Evolutionary conservation across 2,888 invertebrate genomes (phyloP).

Genomic region (Aphrophora alni): DNA sequence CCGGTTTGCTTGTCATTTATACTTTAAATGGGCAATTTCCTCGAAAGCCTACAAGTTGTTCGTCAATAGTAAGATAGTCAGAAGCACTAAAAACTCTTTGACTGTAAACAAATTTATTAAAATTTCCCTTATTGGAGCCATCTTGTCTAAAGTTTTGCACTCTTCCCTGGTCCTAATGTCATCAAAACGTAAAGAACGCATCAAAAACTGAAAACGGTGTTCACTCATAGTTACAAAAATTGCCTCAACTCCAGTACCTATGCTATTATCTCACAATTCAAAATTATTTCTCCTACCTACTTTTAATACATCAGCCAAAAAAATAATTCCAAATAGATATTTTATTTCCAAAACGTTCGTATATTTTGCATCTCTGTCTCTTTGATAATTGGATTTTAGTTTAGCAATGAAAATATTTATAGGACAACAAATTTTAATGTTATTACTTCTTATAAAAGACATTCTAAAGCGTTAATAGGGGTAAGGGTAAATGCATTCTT

Average conservation of each 20-base stretch:
- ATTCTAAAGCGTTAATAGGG: no score
- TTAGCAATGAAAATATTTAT: background rate
- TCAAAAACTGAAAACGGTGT: background rate
- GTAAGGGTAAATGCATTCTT: no score
- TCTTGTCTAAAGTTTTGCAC: background rate
- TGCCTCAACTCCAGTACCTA: background rate
- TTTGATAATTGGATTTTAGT: background rate
- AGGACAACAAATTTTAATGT: background rate
- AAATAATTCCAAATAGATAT: conserved; percentile 21
- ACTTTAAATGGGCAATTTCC: conserved; percentile 18
- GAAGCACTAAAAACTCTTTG: background rate
- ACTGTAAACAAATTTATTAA: background rate
- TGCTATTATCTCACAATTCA: background rate
- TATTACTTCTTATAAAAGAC: background rate
- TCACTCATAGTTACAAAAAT: background rate
- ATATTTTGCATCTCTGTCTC: background rate
- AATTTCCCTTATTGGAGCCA: background rate
- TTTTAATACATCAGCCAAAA: conserved; percentile 12
- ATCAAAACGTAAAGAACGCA: no score
- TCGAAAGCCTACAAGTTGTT: conserved; percentile 23
- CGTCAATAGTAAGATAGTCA: background rate
- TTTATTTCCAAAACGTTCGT: conserved; percentile 18
- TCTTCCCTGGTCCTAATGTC: background rate
- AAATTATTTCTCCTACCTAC: conserved; percentile 18
- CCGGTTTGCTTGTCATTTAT: conserved; percentile 13